Evolutionary conservation across 1,140 invertebrate species (phyloP).

Genomic region (Acromyrmex heyeri): DNA sequence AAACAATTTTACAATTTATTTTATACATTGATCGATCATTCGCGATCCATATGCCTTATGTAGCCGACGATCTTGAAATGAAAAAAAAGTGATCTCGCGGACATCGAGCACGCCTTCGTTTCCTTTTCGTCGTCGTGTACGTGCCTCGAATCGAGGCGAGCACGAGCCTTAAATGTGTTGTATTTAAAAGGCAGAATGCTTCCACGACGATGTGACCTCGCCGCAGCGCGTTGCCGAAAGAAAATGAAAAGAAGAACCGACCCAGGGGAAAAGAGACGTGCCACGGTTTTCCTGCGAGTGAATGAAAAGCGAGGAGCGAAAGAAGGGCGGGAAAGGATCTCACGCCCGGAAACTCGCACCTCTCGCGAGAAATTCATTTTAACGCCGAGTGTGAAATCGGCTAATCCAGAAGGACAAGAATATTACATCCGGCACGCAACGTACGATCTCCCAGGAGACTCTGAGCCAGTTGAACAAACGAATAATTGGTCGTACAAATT

Average conservation of each 20-base stretch:
- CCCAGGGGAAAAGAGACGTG: background rate
- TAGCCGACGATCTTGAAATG: constrained; percentile 13
- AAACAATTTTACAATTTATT: too few relatives aligned
- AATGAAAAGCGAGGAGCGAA: constrained; percentile 8
- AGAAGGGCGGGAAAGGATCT: constrained; percentile 23
- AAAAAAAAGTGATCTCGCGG: constrained; percentile 27
- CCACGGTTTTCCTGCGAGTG: background rate
- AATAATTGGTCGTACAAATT: background rate
- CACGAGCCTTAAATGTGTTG: constrained; percentile 36
- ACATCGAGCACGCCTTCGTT: constrained; percentile 16
- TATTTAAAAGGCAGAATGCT: constrained; percentile 43
- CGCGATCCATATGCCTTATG: background rate
- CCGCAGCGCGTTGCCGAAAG: constrained; percentile 20
- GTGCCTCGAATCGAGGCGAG: constrained; percentile 48
- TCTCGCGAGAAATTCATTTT: constrained; percentile 30
- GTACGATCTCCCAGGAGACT: background rate
- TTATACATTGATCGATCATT: background rate
- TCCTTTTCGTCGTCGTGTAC: constrained; percentile 47
- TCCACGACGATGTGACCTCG: constrained; percentile 9
- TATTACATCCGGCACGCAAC: background rate
- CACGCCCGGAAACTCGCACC: background rate
- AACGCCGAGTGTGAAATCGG: background rate
- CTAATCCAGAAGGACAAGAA: background rate
- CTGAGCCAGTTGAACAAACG: background rate
- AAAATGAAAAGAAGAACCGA: constrained; percentile 30